Conservation (phyloP, 2,797 vertebrate genomes). For the Echiichthys vipera region DNA sequence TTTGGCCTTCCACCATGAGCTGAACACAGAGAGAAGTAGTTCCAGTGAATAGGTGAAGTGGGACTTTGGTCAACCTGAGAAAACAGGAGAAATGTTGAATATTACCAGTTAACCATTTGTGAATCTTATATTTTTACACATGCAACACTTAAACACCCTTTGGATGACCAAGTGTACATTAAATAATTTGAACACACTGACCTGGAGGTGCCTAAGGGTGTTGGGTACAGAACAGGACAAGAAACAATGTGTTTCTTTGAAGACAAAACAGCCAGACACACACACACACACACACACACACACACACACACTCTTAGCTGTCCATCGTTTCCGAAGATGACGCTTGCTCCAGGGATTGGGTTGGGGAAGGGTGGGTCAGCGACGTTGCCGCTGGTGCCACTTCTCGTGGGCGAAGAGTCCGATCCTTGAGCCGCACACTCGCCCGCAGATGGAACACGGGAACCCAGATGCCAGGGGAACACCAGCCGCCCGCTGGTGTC, state of each 20-base stretch:
- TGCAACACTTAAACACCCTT: neutral
- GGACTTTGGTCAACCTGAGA: neutral
- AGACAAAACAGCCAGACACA: neutral
- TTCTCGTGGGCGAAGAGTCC: too few relatives aligned
- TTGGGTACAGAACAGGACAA: too few relatives aligned
- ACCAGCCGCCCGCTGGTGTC: too few relatives aligned
- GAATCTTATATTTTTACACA: neutral
- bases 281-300: neutral
- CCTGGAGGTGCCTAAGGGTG: neutral
- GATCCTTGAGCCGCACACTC: too few relatives aligned
- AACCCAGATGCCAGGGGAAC: too few relatives aligned
- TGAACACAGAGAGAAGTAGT: neutral
- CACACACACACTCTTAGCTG: too few relatives aligned
- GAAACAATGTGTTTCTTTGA: neutral
- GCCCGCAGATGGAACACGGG: too few relatives aligned
- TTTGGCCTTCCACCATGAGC: conserved; percentile 8
- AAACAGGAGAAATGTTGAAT: neutral
- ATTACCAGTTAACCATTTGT: neutral
- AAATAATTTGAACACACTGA: neutral
- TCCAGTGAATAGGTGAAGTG: neutral
- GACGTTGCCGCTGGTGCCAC: too few relatives aligned
- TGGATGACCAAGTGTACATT: neutral
- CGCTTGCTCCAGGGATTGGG: too few relatives aligned
- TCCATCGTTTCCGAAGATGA: too few relatives aligned
- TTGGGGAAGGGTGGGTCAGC: too few relatives aligned